Conservation (phyloP, 2,797 vertebrate genomes). For the Peromyscus aztecus region DNA sequence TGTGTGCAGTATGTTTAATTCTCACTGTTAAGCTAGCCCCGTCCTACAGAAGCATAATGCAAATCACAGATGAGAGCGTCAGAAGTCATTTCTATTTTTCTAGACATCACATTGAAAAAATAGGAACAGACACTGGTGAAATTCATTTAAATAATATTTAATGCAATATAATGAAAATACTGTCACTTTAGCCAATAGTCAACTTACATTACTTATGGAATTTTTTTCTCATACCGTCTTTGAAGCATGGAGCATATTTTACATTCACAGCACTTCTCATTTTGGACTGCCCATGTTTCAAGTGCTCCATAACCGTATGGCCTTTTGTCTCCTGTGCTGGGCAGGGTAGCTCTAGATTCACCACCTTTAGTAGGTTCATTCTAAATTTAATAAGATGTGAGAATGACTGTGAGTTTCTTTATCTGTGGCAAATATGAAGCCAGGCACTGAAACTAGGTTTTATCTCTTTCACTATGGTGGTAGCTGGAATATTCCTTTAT, state of each 20-base stretch:
- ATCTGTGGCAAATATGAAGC: not conserved
- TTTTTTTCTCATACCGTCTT: not conserved
- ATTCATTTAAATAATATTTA: slow-evolving; percentile 40
- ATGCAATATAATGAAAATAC: not conserved
- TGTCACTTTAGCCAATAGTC: not conserved
- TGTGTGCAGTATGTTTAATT: slow-evolving; percentile 29
- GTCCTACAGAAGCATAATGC: not conserved
- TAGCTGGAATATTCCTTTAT: slow-evolving; percentile 25
- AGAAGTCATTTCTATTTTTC: slow-evolving; percentile 16
- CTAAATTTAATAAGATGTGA: not conserved
- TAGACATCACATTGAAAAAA: not conserved
- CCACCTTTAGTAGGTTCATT: not conserved
- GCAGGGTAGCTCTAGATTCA: not conserved
- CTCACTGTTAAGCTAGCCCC: not conserved
- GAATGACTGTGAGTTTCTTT: not conserved
- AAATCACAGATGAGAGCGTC: not conserved
- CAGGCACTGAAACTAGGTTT: not conserved
- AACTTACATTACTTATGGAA: not conserved
- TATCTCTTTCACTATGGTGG: not conserved
- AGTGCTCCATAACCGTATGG: not conserved
- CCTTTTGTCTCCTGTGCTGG: not conserved
- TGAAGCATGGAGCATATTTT: not conserved
- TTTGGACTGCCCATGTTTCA: not conserved
- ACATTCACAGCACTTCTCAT: not conserved
- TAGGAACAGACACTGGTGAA: not conserved